These are phyloP conservation scores for Lepidocyrtoides sp. DNA, from an alignment of 2,888 invertebrate species.

Conservation along the genomic window DNA sequence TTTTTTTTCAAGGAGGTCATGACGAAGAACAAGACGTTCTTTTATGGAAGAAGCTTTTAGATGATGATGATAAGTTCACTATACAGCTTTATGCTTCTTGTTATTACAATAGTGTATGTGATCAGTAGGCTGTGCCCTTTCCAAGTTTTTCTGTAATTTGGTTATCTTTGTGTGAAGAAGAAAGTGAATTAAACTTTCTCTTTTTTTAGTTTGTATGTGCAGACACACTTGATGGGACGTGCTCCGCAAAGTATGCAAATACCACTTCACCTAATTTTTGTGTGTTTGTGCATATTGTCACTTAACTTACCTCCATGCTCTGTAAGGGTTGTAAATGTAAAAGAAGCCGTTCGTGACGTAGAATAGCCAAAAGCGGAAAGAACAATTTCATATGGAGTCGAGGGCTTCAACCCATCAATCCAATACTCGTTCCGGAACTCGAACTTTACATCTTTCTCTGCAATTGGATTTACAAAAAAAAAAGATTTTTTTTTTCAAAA, in stretches of 20 bases:
- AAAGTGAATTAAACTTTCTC: conserved; percentile 51
- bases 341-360: conserved; percentile 80
- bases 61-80: background rate
- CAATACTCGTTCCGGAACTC: conserved; percentile 83
- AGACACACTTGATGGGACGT: background rate
- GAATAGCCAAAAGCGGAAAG: conserved; percentile 83
- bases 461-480: conserved; percentile 67
- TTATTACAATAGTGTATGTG: background rate
- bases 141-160: conserved; percentile 10
- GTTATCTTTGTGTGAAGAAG: conserved; percentile 38
- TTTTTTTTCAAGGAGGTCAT: background rate
- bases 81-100: background rate
- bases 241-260: conserved; percentile 43
- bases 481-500: background rate
- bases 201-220: background rate
- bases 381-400: conserved; percentile 83
- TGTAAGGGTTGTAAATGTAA: conserved; percentile 83
- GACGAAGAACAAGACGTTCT: background rate
- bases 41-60: background rate
- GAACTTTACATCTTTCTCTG: conserved; percentile 83
- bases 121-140: no score
- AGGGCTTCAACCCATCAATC: conserved; percentile 82
- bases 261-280: conserved; percentile 51
- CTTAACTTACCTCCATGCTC: conserved; percentile 83
- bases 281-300: conserved; percentile 37